Evolutionary conservation across 1,140 invertebrate genomes (phyloP).

Genomic region (Marisa cornuarietis): DNA sequence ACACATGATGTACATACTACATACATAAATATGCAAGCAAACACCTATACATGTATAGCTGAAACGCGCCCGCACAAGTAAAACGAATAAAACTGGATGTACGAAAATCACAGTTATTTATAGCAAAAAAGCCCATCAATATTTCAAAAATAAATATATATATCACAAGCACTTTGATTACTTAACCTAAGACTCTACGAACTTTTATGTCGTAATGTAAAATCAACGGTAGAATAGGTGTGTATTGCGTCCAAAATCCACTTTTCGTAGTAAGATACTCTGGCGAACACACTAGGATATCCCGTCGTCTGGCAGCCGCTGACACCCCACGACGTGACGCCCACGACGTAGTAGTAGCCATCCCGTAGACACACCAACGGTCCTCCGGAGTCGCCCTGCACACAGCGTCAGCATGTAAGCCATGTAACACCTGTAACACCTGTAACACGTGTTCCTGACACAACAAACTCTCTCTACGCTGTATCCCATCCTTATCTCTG

Average conservation of each 20-base stretch:
- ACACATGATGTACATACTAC: background rate
- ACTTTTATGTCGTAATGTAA: conserved; percentile 4
- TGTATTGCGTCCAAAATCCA: conserved; percentile 60
- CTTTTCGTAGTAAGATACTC: conserved; percentile 55
- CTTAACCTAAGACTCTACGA: background rate
- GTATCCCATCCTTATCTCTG: no score
- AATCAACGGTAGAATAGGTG: conserved; percentile 21
- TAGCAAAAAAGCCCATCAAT: background rate
- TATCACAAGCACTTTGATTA: conserved; percentile 5
- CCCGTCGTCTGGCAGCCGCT: conserved; percentile 62
- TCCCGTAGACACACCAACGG: conserved; percentile 48
- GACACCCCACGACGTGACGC: conserved; percentile 62
- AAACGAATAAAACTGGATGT: background rate
- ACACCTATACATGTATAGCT: conserved; percentile 1
- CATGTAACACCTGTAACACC: no score
- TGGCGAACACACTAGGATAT: conserved; percentile 63
- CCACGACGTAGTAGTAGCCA: conserved; percentile 54
- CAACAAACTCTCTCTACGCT: no score
- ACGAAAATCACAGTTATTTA: background rate
- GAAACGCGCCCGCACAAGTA: background rate
- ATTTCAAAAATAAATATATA: conserved; percentile 3
- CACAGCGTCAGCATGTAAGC: background rate
- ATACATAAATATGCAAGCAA: background rate
- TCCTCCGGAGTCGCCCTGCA: conserved; percentile 57
- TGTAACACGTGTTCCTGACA: no score